Percentiles rank a stretch among this genome's conserved stretches.
These are phyloP conservation scores for Beris morrisii DNA, from an alignment of 2,888 invertebrate genomes.

Conservation along the genomic window DNA sequence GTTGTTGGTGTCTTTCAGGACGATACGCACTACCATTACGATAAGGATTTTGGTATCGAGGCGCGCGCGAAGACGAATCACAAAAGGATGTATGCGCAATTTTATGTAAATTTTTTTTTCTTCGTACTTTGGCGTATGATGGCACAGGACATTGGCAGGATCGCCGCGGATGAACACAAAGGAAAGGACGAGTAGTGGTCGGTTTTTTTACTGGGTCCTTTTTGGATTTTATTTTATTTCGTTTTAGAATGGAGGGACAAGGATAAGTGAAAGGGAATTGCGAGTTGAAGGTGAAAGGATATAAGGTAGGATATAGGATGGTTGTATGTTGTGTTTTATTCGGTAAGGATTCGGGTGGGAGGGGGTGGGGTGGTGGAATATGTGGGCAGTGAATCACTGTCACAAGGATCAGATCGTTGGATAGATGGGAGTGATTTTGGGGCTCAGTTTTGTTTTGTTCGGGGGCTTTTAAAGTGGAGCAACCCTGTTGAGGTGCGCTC, in stretches of 20 bases:
- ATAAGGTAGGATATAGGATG: no score
- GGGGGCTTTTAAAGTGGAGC: slow-evolving; percentile 3
- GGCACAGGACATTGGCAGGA: no score
- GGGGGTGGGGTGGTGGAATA: no score
- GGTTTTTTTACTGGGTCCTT: not conserved
- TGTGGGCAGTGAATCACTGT: no score
- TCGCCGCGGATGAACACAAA: slow-evolving; percentile 4
- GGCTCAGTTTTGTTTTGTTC: not conserved
- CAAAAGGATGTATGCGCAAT: slow-evolving; percentile 37
- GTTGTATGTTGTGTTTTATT: no score
- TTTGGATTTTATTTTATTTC: not conserved
- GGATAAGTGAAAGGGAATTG: no score
- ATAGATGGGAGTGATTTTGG: no score
- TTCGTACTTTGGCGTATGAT: no score
- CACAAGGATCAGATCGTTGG: no score
- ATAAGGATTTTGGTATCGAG: slow-evolving; percentile 17
- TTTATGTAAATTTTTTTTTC: slow-evolving; percentile 37
- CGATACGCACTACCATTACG: slow-evolving; percentile 13
- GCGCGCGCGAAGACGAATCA: slow-evolving; percentile 31
- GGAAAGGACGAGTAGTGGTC: not conserved
- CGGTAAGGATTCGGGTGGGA: no score
- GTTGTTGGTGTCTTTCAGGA: slow-evolving; percentile 13
- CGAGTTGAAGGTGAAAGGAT: no score
- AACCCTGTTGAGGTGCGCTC: slow-evolving; percentile 25
- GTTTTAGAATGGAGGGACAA: slow-evolving; percentile 13